A percentile compares a stretch with the other conserved stretches of the same genome.
Conservation (phyloP, 1,140 invertebrate species). For the Heliconius congener region DNA sequence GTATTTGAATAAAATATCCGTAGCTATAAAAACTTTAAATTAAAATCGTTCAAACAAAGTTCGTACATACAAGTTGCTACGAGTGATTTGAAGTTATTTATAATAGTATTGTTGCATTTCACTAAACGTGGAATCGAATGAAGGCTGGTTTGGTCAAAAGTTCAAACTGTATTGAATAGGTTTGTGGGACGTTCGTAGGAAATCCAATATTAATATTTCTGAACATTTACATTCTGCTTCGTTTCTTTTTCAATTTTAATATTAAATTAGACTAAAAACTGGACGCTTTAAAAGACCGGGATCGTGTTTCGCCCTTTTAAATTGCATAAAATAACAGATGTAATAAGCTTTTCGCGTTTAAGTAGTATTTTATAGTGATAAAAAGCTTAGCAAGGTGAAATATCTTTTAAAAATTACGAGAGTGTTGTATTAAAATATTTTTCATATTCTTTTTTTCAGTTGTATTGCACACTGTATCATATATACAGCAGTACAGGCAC, state of each 20-base stretch:
- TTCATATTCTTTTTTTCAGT: no score
- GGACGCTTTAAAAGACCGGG: conserved; percentile 8
- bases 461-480: no score
- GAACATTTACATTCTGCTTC: conserved; percentile 25
- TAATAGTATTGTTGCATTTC: conserved; percentile 31
- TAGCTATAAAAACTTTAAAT: not conserved
- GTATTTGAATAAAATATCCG: conserved; percentile 2
- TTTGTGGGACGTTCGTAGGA: conserved; percentile 16
- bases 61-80: not conserved
- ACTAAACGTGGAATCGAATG: conserved; percentile 23
- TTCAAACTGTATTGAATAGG: conserved; percentile 35
- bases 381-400: not conserved
- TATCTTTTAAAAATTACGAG: not conserved
- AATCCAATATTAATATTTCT: conserved; percentile 43
- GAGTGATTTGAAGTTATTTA: conserved; percentile 14
- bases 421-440: not conserved
- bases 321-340: conserved; percentile 19
- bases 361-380: not conserved
- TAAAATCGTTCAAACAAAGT: conserved; percentile 2
- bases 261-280: conserved; percentile 36
- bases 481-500: no score
- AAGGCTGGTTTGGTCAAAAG: conserved; percentile 22
- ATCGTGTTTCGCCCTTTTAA: conserved; percentile 18
- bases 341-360: conserved; percentile 1
- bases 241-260: conserved; percentile 42